A percentile compares a stretch with the other conserved stretches of the same genome.
phyloP scores from a whole-genome alignment of 2,797 vertebrate species.

The Pipistrellus pygmaeus region DNA sequence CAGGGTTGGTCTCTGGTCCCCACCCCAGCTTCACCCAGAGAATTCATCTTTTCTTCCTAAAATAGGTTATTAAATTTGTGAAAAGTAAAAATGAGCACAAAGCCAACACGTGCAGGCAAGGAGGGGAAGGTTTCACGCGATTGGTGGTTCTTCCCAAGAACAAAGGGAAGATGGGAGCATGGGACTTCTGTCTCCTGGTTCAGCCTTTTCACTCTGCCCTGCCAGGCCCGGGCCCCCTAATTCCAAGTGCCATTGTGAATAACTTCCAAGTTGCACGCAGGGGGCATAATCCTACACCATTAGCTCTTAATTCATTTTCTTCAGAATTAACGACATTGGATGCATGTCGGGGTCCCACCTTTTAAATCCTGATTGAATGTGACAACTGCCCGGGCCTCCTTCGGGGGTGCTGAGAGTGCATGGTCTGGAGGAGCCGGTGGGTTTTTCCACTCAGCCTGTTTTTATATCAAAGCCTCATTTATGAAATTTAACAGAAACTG shows the following conservation, averaged over 20 bases:
- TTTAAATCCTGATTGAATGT: neutral
- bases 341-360: neutral
- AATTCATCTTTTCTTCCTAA: neutral
- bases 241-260: neutral
- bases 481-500: neutral
- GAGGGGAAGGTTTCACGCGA: neutral
- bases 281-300: neutral
- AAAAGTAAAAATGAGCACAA: neutral
- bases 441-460: neutral
- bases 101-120: neutral
- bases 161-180: neutral
- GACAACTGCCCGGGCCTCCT: conserved; percentile 26
- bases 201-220: neutral
- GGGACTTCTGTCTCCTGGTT: neutral
- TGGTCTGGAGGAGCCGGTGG: rapidly evolving
- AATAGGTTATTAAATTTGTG: too few species aligned
- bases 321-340: neutral
- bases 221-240: rapidly evolving
- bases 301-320: neutral
- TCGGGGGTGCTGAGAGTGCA: rapidly evolving
- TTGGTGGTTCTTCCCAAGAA: neutral
- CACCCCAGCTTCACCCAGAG: neutral
- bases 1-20: too few species aligned
- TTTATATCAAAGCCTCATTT: neutral
- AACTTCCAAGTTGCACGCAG: neutral